Conservation (phyloP, 2,888 invertebrate species). For the Leptarthrus brevirostris region DNA sequence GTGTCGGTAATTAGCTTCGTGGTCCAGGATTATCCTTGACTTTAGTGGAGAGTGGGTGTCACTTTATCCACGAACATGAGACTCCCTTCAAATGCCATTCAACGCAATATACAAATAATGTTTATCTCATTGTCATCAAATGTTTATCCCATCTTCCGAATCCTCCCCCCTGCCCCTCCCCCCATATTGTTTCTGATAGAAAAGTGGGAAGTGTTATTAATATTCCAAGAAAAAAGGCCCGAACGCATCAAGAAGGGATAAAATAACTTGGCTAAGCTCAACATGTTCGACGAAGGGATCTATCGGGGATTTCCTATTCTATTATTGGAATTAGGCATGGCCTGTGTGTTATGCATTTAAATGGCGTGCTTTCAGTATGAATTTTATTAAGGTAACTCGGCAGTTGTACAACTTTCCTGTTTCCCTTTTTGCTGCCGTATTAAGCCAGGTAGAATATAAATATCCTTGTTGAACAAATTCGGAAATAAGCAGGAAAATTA, state of each 20-base stretch:
- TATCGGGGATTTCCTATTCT: conserved; percentile 68
- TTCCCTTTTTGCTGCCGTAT: not conserved
- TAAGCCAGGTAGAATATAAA: too few relatives aligned
- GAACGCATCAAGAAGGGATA: conserved; percentile 50
- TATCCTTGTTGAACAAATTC: too few relatives aligned
- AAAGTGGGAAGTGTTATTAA: conserved; percentile 50
- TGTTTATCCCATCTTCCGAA: conserved; percentile 30
- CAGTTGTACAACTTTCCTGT: not conserved
- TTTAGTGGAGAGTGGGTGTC: not conserved
- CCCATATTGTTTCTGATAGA: conserved; percentile 9
- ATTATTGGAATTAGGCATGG: conserved; percentile 68
- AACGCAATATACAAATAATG: conserved; percentile 44
- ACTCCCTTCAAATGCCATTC: too few relatives aligned
- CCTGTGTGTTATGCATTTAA: conserved; percentile 69
- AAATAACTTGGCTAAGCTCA: conserved; percentile 54
- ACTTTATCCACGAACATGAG: not conserved
- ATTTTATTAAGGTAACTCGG: conserved; percentile 39
- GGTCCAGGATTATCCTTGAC: conserved; percentile 41
- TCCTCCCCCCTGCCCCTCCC: not conserved
- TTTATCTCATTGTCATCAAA: conserved; percentile 54
- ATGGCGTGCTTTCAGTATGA: conserved; percentile 66
- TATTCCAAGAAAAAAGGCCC: conserved; percentile 51
- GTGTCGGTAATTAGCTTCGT: conserved; percentile 50
- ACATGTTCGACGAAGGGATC: conserved; percentile 60
- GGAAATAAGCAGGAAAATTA: too few relatives aligned